Base-by-base conservation (phyloP, 1,140 invertebrate species). In the Drosophila auraria region DNA sequence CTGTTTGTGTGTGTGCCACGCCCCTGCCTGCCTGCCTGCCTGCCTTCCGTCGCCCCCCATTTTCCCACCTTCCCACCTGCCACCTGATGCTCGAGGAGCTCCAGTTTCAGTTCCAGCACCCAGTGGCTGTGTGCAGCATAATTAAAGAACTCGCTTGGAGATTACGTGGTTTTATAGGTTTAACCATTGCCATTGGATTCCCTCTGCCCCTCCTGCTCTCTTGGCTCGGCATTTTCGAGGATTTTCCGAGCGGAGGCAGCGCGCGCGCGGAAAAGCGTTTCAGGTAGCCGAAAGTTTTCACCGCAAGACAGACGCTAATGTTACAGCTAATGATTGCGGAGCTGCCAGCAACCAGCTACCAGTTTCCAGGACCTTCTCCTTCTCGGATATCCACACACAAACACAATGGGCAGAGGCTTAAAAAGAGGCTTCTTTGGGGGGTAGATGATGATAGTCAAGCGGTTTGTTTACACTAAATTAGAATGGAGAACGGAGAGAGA, bases 101-200 rank as follows among this genome's bases (percentile, higher is more conserved):
- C 42, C 63, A 33, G 58, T 54, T 73, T 42, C 40, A 64, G 44
- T 49, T 57, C 42, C 68, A 53, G 74, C 40, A n/a, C 15, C 40
- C 40, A 64, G 54, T 64, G 62, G 72, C 82, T 78, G 81, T 79
- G 72, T 89, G 73, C 84, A 89, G 86, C 86, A 89, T 89, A 89
- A 89, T 89, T 89, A 89, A 89, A 89, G 84, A 89, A 89, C 84
- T 89, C 84, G 80, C 84, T 89, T 84, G 78, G 81, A 89, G 84
- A 84, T 89, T 89, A 89, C 86, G 81, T 90, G 84, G 84, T 84
- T 89, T 89, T 84, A 87, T 83, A 83, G 84, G 68, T 87, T 72
- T 68, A 71, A 76, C 76, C 76, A 71, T 66, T 79, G 69, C 77
- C 77, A 71, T 77, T 79, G 73, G 75, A 77, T 70, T 62, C 40